These are phyloP conservation scores for Calonectris borealis DNA, from an alignment of 2,113 vertebrate species.

Conservation along the genomic window DNA sequence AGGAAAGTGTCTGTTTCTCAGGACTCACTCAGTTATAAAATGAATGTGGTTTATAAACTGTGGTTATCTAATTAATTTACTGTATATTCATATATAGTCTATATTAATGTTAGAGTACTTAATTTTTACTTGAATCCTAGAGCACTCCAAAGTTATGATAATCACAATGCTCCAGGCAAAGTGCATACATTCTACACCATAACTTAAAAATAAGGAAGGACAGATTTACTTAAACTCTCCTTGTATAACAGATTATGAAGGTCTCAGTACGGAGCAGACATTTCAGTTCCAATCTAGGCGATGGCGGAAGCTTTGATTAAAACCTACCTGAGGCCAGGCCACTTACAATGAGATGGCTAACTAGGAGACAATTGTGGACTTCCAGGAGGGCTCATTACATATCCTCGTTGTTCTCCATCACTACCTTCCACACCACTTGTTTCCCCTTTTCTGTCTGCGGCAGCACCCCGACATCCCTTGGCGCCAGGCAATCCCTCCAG, in stretches of 20 bases:
- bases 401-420: neutral
- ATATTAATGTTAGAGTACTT: neutral
- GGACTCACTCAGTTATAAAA: neutral
- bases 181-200: neutral
- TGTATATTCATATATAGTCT: neutral
- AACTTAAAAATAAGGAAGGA: neutral
- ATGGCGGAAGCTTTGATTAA: neutral
- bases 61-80: neutral
- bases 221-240: neutral
- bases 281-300: neutral
- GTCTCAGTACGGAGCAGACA: accelerated
- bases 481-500: neutral
- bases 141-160: neutral
- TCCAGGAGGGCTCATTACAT: neutral
- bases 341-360: accelerated
- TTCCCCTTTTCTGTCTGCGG: accelerated
- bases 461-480: neutral
- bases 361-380: neutral
- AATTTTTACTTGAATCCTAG: neutral
- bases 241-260: neutral
- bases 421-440: neutral
- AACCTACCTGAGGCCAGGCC: neutral
- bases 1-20: neutral
- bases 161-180: neutral
- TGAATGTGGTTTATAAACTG: neutral